Evolutionary conservation across 1,140 invertebrate species (phyloP).

Genomic region (Metopolophium dirhodum): DNA sequence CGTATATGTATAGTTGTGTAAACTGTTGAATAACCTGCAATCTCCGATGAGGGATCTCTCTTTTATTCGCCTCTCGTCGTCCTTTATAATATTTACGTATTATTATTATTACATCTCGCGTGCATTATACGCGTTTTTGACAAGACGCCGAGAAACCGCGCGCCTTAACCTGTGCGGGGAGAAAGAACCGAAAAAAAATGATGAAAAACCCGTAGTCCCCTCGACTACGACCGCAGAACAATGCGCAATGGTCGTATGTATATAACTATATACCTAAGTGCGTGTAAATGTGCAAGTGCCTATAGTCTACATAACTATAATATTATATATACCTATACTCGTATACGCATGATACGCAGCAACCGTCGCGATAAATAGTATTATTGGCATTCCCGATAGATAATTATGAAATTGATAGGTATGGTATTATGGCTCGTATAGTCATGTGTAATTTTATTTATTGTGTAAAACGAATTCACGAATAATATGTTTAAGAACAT

Average conservation of each 20-base stretch:
- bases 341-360: no score
- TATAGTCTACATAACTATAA: not conserved
- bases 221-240: not conserved
- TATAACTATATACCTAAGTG: not conserved
- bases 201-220: not conserved
- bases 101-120: constrained; percentile 12
- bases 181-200: not conserved
- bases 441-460: not conserved
- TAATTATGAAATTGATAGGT: not conserved
- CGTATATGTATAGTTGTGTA: not conserved
- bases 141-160: not conserved
- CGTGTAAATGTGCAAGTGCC: not conserved
- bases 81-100: not conserved
- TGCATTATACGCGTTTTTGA: not conserved
- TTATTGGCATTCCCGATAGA: not conserved
- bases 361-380: not conserved
- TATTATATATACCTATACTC: no score
- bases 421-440: not conserved
- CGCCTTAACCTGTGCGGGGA: not conserved
- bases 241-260: not conserved
- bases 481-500: not conserved
- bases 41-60: not conserved
- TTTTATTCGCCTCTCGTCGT: constrained; percentile 7
- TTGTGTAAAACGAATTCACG: not conserved
- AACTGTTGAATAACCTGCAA: constrained; percentile 15